Base-by-base conservation (phyloP, 2,113 vertebrate genomes). In the Atherinomorus stipes region DNA sequence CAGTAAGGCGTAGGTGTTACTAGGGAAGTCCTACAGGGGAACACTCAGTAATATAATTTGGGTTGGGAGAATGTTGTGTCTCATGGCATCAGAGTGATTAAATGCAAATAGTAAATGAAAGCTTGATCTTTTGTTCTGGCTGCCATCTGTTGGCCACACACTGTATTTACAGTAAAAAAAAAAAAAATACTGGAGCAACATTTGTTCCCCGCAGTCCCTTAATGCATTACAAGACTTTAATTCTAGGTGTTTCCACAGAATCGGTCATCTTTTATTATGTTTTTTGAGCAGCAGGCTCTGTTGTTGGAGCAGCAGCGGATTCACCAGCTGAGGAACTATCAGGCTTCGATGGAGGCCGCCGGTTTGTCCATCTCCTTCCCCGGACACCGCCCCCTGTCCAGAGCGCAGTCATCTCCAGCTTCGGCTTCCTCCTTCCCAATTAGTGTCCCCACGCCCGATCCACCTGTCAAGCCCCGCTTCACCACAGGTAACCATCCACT, bases 311-410 rank as follows among this genome's bases (percentile, higher is more conserved):
- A 99, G 94, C 98, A 99, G 84, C 92, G 97, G 11, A 97, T 99
- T 75, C 97, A 98, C 91, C 97, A 99, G 92, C 95, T 99, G 89
- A 96, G 97, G 74, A 98, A 95, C 91, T 99, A 97, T 84, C 97
- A 99, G 90, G 98, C 98, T 0, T 98, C 97, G 0, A 95, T 99
- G 95, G 97, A 99, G 86, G 98, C 97, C 0, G 97, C 97, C 0
- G 97, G 97, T 25, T 88, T 98, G 85, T 95, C 97, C 0, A 93
- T 97, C 74, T 95, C 95, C 38, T 97, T 98, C 0, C 94, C 96
- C 0, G 91, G 95, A 11, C 98, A 99, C 86, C 95, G 98, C 6
- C 98, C 97, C 22, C 94, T 99, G 49, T 99, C 98, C 61, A 94
- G 97, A 45, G 97, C 98, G 0, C 97, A 99, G 88, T 99, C 98